Evolutionary conservation across 2,888 invertebrate species (phyloP).

Genomic region (Laothoe populi): DNA sequence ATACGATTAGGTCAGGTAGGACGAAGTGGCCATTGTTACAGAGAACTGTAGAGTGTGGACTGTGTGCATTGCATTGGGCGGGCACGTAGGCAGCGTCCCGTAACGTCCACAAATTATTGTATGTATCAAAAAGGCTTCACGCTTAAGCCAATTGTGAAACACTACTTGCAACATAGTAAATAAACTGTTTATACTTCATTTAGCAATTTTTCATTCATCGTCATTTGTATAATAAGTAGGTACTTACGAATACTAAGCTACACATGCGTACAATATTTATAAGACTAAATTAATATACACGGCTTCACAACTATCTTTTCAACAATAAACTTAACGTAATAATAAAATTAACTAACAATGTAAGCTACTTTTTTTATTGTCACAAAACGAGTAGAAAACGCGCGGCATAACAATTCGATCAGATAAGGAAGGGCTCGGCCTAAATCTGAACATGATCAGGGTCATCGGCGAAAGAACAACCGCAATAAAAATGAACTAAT

Average conservation of each 20-base stretch:
- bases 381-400: constrained; percentile 26
- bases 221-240: not conserved
- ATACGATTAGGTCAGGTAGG: constrained; percentile 67
- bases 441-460: constrained; percentile 60
- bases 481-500: constrained; percentile 79
- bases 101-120: constrained; percentile 27
- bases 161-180: constrained; percentile 6
- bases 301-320: constrained; percentile 22
- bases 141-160: constrained; percentile 25
- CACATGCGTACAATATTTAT: too few relatives aligned
- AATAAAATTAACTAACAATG: constrained; percentile 25
- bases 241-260: not conserved
- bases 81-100: constrained; percentile 46
- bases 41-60: constrained; percentile 28
- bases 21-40: constrained; percentile 54
- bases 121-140: constrained; percentile 22
- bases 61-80: constrained; percentile 42
- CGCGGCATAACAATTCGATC: constrained; percentile 41
- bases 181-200: not conserved
- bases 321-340: constrained; percentile 18
- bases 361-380: constrained; percentile 29
- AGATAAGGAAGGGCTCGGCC: constrained; percentile 66
- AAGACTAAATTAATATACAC: not conserved
- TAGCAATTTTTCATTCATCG: not conserved
- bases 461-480: constrained; percentile 73